These are phyloP conservation scores for Antigone vipio DNA, from an alignment of 2,113 vertebrate species.

Conservation along the genomic window DNA sequence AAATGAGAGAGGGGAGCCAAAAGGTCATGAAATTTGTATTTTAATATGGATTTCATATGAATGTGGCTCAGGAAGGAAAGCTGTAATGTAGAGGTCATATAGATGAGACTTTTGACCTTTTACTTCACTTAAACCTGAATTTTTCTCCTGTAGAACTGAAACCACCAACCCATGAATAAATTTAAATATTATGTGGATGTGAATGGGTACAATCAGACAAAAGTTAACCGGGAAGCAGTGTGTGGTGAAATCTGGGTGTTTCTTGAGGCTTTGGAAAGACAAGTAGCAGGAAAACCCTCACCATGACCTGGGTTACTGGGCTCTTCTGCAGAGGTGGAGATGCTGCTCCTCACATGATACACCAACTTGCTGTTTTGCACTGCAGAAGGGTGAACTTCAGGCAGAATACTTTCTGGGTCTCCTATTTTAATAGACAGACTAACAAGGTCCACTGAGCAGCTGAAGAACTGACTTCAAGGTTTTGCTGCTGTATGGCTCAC, in stretches of 20 bases:
- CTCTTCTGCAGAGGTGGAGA: not conserved
- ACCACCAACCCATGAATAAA: not conserved
- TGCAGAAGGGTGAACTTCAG: not conserved
- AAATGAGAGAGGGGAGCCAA: not conserved
- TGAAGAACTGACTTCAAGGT: not conserved
- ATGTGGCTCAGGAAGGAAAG: not conserved
- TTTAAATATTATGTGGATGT: not conserved
- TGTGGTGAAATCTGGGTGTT: not conserved
- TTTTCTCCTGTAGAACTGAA: not conserved
- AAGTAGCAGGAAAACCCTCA: not conserved
- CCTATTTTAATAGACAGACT: not conserved
- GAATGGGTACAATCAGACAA: not conserved
- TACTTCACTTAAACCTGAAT: not conserved
- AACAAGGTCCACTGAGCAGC: not conserved
- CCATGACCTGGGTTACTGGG: not conserved
- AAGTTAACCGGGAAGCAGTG: not conserved
- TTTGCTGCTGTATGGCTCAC: not conserved
- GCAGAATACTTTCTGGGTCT: not conserved
- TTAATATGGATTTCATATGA: constrained; percentile 11
- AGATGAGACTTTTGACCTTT: not conserved
- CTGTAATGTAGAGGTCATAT: not conserved
- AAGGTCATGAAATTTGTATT: constrained; percentile 16
- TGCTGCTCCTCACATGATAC: not conserved
- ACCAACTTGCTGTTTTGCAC: not conserved
- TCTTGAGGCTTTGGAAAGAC: not conserved